A percentile compares a stretch with the other conserved stretches of the same genome.
Conservation (phyloP, 2,113 vertebrate species). For the Probosciger aterrimus region DNA sequence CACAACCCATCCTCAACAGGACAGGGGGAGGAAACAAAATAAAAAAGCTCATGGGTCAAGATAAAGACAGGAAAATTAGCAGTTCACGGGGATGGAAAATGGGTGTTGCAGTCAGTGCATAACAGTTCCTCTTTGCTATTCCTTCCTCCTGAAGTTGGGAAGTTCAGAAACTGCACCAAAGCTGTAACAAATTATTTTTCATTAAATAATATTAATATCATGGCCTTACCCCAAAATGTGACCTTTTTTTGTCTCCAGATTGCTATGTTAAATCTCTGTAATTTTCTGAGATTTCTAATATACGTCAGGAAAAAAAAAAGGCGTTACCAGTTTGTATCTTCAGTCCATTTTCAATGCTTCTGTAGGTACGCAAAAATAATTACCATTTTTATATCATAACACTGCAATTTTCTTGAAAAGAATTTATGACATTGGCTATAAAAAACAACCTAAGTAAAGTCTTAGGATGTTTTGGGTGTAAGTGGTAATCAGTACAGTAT, state of each 20-base stretch:
- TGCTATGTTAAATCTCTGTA: background rate
- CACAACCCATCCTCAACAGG: background rate
- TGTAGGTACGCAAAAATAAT: background rate
- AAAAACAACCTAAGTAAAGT: background rate
- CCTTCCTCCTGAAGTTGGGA: background rate
- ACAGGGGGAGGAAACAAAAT: background rate
- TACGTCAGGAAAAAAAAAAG: background rate
- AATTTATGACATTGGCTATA: background rate
- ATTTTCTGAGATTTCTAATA: background rate
- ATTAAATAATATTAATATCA: background rate
- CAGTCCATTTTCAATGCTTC: background rate
- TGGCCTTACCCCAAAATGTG: background rate
- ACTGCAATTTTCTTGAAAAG: background rate
- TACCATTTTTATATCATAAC: background rate
- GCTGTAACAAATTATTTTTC: background rate
- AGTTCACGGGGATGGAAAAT: fast-evolving
- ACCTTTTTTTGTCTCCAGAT: background rate
- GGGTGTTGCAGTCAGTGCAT: fast-evolving
- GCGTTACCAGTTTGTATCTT: background rate
- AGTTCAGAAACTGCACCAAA: background rate
- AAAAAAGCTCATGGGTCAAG: background rate
- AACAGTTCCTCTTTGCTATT: background rate
- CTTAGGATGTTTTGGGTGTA: background rate
- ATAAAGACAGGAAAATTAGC: background rate
- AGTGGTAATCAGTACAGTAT: background rate